A percentile compares a stretch with the other conserved stretches of the same genome.
These are phyloP conservation scores for Cheilosia vernalis DNA, from an alignment of 2,888 invertebrate species.

Conservation along the genomic window DNA sequence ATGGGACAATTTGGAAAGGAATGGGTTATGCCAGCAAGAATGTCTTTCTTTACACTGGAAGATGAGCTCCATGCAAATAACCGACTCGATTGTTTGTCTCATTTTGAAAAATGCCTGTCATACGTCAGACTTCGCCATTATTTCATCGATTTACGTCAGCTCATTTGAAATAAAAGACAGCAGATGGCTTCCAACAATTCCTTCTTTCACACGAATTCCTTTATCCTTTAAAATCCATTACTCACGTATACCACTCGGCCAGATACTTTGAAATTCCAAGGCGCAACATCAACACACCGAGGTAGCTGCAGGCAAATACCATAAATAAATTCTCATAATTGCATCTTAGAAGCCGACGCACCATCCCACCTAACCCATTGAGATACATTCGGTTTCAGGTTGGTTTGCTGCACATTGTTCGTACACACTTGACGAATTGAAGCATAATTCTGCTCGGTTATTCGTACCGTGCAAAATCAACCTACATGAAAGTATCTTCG, in stretches of 20 bases:
- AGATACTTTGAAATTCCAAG: slow-evolving; percentile 33
- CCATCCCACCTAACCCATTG: slow-evolving; percentile 55
- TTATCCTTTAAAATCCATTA: slow-evolving; percentile 54
- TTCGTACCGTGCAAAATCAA: slow-evolving; percentile 66
- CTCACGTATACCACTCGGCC: slow-evolving; percentile 20
- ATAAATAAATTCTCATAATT: slow-evolving; percentile 70
- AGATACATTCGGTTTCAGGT: slow-evolving; percentile 47
- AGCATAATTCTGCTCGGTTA: slow-evolving; percentile 56
- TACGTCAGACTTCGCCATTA: background rate
- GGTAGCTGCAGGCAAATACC: slow-evolving; percentile 61
- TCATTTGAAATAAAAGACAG: slow-evolving; percentile 25
- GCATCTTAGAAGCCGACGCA: slow-evolving; percentile 56
- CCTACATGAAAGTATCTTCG: slow-evolving; percentile 61
- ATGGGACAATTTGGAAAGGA: too few species aligned
- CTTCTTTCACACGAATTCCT: background rate
- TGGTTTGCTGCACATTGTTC: background rate
- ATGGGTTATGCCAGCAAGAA: too few species aligned
- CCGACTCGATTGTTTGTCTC: too few species aligned
- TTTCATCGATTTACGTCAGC: slow-evolving; percentile 9
- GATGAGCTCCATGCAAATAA: too few species aligned
- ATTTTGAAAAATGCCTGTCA: background rate
- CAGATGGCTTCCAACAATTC: slow-evolving; percentile 9
- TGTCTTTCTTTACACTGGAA: too few species aligned
- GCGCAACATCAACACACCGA: slow-evolving; percentile 32
- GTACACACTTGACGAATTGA: slow-evolving; percentile 66